These are phyloP conservation scores for Pampus argenteus DNA, from an alignment of 2,797 vertebrate species.

Conservation along the genomic window DNA sequence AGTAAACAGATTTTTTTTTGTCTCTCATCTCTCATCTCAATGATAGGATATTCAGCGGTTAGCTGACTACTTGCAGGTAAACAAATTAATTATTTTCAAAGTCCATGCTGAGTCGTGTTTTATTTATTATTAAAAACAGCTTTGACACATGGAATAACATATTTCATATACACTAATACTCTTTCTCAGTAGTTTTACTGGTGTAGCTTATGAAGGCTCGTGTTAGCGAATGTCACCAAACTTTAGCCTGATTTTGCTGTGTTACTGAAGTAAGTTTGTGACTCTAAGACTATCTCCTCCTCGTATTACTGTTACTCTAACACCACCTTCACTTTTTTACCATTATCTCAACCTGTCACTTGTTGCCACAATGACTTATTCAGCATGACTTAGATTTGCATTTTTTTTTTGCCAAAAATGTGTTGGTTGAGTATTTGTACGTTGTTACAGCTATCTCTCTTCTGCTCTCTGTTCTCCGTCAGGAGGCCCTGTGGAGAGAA, in stretches of 20 bases:
- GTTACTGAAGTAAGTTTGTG: background rate
- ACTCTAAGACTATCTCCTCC: too few relatives aligned
- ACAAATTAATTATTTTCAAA: background rate
- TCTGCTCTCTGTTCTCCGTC: slow-evolving; percentile 24
- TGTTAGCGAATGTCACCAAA: too few relatives aligned
- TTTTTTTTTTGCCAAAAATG: slow-evolving; percentile 2
- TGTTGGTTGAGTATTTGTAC: too few relatives aligned
- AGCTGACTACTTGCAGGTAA: slow-evolving; percentile 84
- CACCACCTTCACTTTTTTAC: too few relatives aligned
- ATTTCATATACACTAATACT: background rate
- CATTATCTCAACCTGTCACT: background rate
- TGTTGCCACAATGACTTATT: background rate
- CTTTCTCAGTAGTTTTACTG: background rate
- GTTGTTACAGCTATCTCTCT: background rate
- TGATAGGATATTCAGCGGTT: slow-evolving; percentile 81
- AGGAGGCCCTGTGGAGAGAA: slow-evolving; percentile 87
- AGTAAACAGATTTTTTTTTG: slow-evolving; percentile 4
- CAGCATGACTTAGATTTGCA: background rate
- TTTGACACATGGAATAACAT: background rate
- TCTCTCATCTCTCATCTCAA: slow-evolving; percentile 39
- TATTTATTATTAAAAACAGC: background rate
- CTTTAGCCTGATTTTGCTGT: background rate
- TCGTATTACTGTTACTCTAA: too few relatives aligned
- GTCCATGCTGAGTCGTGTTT: background rate
- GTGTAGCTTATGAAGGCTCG: too few relatives aligned